Base-by-base conservation (phyloP, 1,140 invertebrate genomes). In the Paraescarpia echinospica region DNA sequence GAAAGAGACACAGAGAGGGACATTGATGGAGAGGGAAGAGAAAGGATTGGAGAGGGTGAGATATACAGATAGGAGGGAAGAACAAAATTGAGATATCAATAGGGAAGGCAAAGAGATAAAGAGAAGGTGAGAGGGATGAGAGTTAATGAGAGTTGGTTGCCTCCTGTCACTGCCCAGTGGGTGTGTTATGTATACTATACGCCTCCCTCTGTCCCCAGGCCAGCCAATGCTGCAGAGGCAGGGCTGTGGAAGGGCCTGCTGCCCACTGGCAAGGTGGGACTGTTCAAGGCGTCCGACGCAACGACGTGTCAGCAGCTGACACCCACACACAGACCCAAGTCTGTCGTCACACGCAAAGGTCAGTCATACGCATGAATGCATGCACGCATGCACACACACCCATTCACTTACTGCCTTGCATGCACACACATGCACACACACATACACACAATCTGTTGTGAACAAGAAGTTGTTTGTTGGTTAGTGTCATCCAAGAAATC, bases 171-270 rank as follows among this genome's bases (percentile, higher is more conserved):
- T 41, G 41, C 12, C 41, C 41, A 41, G 41, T 41, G 4, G 41
- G 4, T 41, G 41, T 41, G 41, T 41, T 12, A 4, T 33, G n/a
- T 34, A 34, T 34, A 8, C 31, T 9, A 8, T 27, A 35, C 35
- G 2, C 8, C 4, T 34, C 8, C 5, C 33, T 41, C 35, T 91
- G 51, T 48, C 14, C 18, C 22, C 92, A 93, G 93, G 31, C 92
- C 92, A n/a, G 59, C 34, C 8, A 41, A 92, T 34, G 31, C 92
- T 27, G 90, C 93, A 14, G 92, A 59, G 90, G n/a, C 27, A 1
- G 92, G 92, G 6, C 33, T 93, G 92, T 93, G 93, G 93, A 91
- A 88, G 51, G 93, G 93, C 0, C 18, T 92, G 9, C 41, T 89
- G 41, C 33, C 35, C 33, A 89, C 14, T 33, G 91, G 91, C 31